Evolutionary conservation across 1,140 invertebrate species (phyloP), one percentile per base, ranked within the genome.

Genomic region (Ostrea edulis): DNA sequence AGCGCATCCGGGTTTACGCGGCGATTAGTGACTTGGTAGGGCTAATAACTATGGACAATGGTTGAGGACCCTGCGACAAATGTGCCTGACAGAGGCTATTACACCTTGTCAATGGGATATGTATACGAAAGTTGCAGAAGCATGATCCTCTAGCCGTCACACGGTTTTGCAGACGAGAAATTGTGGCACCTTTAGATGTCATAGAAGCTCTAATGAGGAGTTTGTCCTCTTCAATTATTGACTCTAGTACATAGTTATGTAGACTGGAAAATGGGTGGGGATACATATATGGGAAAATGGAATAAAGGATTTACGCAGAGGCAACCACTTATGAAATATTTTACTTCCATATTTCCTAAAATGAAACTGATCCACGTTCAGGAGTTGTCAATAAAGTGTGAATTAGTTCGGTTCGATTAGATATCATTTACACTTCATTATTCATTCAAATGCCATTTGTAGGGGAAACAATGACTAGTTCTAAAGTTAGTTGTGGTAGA

Each of bases 1-100:
- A 58, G 17, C 62, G 84, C 53, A 85, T 25, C 35, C 20, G 29
- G 35, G 54, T 62, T 85, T 85, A 44, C 35, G 22, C 58, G 29
- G 84, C 29, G 25, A 62, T 85, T 62, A 62, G n/a, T 58, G 35
- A 65, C 54, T 85, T 65, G 84, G 54, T 62, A 12, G 58, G 84
- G 29, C 54, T 85, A 85, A 85, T 85, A 44, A 85, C 54, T 65
- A 62, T 65, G 54, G 29, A 85, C 84, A 85, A 85, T 85, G 58
- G 20, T 29, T 62, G 54, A 65, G 9, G 58, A 29, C 22, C 35
- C 44, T 85, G 9, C 55, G 58, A 85, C 84, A 85, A 85, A 85
- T 85, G 54, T 22, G 84, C n/a, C 58, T 58, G 54, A 85, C 58
- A 85, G 35, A 84, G 51, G 20, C 55, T 62, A 84, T 84, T 84